Base-by-base conservation (phyloP, 2,797 vertebrate genomes). In the Tauraco hartlaubi region DNA sequence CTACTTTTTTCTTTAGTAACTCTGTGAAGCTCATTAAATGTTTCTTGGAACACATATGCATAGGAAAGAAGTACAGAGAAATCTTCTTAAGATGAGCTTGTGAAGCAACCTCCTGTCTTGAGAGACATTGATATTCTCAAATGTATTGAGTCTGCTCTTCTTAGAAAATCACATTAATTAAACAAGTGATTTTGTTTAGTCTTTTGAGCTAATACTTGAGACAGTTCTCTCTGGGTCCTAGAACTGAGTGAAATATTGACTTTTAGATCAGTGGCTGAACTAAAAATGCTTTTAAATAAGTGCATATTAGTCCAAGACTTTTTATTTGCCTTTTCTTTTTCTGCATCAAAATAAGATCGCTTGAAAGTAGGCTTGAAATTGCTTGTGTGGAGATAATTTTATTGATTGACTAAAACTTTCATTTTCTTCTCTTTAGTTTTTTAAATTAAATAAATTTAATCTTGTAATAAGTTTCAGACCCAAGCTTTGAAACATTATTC, bases 1-100 rank as follows among this genome's bases (percentile, higher is more conserved):
- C 85, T 95, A 71, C 62, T 86, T 96, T 97, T 97, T 95, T 95
- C 94, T 97, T 85, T 94, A 74, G 90, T 96, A 97, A 90, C 78
- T 96, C 96, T 96, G 88, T 91, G 95, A 98, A 97, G 92, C 94
- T 98, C 95, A 97, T 98, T 98, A 97, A 97, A 93, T 91, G 86
- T 96, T 97, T 93, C 96, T 98, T 96, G 96, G 94, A 97, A 90
- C 85, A 86, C 61, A 93, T 81, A 85, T 26, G 67, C 91, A 58
- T 37, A 79, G 79, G 69, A 81, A 91, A 90, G 39, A 90, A 86
- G 73, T 86, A 90, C 88, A 93, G 90, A 96, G 83, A 74, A 96
- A 84, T 91, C 85, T 96, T 93, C 72, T 94, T 94, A 82, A 84
- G 67, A 92, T 71, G 83, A 90, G 79, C 76, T 92, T 96, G 67